Conservation (phyloP, 2,797 vertebrate species). For the Oophaga sylvatica region DNA sequence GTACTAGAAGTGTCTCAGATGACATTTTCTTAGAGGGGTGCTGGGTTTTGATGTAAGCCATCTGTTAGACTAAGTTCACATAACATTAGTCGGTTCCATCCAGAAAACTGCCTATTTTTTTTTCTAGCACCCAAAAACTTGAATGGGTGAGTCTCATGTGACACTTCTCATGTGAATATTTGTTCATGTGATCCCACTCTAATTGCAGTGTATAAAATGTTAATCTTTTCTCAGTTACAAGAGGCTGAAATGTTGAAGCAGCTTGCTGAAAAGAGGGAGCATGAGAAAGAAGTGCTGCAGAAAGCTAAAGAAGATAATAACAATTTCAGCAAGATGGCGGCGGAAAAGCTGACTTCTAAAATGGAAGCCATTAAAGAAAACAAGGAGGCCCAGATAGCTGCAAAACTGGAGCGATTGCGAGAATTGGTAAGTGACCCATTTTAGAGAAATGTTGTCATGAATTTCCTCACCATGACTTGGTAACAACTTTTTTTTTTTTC, state of each 20-base stretch:
- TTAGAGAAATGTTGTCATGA: background rate
- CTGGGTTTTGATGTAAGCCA: no score
- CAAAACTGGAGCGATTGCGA: conserved; percentile 90
- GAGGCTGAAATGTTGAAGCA: conserved; percentile 90
- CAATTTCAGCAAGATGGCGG: conserved; percentile 91
- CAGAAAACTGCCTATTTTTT: no score
- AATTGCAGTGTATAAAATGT: no score
- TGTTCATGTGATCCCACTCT: no score
- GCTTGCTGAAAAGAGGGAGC: conserved; percentile 90
- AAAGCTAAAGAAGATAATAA: conserved; percentile 90
- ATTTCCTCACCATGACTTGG: background rate
- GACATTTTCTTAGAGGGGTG: no score
- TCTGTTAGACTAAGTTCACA: no score
- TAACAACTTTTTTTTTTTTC: conserved; percentile 50
- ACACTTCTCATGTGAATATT: no score
- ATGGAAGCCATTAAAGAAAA: conserved; percentile 97
- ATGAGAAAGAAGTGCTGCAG: conserved; percentile 91
- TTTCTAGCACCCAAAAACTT: no score
- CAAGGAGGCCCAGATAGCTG: conserved; percentile 87
- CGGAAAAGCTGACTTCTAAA: conserved; percentile 92
- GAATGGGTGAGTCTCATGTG: no score
- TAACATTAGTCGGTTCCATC: no score
- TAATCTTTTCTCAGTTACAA: conserved; percentile 76
- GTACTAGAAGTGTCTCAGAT: no score
- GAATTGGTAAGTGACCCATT: conserved; percentile 81